Percentiles rank a stretch among this genome's conserved stretches.
These are phyloP conservation scores for Pelagia noctiluca DNA, from an alignment of 30 jellyfish, hydroid and myxozoan species.

Conservation along the genomic window DNA sequence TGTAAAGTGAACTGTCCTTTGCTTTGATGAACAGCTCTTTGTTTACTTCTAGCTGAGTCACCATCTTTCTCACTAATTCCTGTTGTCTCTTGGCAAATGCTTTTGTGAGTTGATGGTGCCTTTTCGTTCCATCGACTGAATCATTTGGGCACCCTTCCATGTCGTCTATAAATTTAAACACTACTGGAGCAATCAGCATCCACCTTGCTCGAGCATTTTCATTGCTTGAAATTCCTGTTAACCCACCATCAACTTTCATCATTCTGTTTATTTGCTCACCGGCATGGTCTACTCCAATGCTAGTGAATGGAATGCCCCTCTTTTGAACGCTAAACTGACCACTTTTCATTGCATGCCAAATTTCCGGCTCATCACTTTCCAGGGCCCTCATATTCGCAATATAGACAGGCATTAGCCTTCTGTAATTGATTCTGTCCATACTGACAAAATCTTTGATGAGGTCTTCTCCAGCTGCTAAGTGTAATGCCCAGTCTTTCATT, in stretches of 20 bases:
- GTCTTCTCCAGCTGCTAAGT: not conserved
- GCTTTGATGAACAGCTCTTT: constrained; percentile 21
- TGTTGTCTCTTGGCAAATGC: constrained; percentile 25
- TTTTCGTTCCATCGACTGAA: constrained; percentile 22
- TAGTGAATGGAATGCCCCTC: too few species aligned
- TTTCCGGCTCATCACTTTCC: too few species aligned
- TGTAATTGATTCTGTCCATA: too few species aligned
- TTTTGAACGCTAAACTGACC: too few species aligned
- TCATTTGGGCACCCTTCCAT: constrained; percentile 28
- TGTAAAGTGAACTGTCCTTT: constrained; percentile 23
- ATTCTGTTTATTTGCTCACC: too few species aligned
- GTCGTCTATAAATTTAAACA: constrained; percentile 13
- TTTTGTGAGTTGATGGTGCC: constrained; percentile 8
- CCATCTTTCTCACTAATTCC: constrained; percentile 21
- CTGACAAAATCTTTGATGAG: too few species aligned
- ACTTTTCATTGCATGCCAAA: too few species aligned
- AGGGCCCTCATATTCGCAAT: too few species aligned
- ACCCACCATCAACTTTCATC: too few species aligned
- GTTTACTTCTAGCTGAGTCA: constrained; percentile 26
- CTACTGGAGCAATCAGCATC: constrained; percentile 35
- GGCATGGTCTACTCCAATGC: constrained; percentile 9
- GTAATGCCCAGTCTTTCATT: not conserved
- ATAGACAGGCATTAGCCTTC: too few species aligned
- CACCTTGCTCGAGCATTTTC: constrained; percentile 32
- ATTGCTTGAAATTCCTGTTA: too few species aligned